phyloP scores from a whole-genome alignment of 2,888 invertebrate species.

The Dasypogon diadema region DNA sequence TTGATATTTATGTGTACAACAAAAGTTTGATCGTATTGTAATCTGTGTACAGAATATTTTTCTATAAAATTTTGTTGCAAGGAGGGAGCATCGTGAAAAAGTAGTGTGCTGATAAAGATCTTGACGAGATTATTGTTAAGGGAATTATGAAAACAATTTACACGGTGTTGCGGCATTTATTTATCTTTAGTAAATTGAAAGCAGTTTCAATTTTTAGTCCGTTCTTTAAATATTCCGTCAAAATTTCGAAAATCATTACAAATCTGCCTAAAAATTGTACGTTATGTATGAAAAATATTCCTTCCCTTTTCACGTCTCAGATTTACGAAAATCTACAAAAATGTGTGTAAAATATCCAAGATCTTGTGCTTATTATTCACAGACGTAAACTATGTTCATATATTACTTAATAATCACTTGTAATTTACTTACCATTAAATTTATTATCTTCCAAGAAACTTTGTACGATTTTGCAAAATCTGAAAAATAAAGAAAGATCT shows the following conservation, averaged over 20 bases:
- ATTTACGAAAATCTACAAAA: too few relatives aligned
- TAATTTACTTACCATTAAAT: constrained; percentile 64
- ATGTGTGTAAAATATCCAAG: too few relatives aligned
- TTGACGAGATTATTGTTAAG: background rate
- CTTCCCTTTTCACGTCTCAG: too few relatives aligned
- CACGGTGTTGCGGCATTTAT: background rate
- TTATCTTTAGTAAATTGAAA: background rate
- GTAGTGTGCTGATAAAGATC: constrained; percentile 7
- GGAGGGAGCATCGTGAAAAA: background rate
- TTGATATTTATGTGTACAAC: constrained; percentile 25
- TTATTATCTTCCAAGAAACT: constrained; percentile 62
- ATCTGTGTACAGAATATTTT: constrained; percentile 22
- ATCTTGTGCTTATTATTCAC: too few relatives aligned
- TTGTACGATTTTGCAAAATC: constrained; percentile 68
- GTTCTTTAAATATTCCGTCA: background rate
- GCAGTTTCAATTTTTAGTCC: background rate
- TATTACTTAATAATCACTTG: too few relatives aligned
- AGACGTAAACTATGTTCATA: too few relatives aligned
- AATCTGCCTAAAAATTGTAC: constrained; percentile 22
- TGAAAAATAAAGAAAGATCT: constrained; percentile 62
- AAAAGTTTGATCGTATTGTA: constrained; percentile 5
- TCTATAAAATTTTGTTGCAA: background rate
- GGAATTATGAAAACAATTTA: background rate
- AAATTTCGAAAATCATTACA: background rate
- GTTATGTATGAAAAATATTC: too few relatives aligned